phyloP scores from a whole-genome alignment of 1,140 invertebrate genomes.

The Cherax quadricarinatus region DNA sequence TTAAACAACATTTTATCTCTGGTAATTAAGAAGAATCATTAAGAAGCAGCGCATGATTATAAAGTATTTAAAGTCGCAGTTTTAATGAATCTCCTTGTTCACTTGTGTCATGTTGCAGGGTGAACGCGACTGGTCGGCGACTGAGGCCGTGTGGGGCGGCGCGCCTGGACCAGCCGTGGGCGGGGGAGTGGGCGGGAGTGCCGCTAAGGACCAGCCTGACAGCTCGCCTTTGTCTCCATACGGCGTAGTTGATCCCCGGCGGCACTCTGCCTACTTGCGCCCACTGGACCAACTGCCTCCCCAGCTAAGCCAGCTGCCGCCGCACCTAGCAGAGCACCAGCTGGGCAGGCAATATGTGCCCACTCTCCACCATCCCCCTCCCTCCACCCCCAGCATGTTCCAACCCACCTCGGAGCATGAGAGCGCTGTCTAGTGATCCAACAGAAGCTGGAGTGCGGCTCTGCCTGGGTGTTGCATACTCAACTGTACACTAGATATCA shows the following conservation, averaged over 20 bases:
- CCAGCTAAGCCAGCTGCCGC: constrained; percentile 30
- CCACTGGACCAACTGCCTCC: constrained; percentile 42
- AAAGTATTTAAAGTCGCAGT: no score
- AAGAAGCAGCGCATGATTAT: neutral
- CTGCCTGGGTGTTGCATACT: no score
- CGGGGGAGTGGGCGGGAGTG: neutral
- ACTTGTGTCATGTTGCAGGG: neutral
- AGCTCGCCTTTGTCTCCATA: constrained; percentile 14
- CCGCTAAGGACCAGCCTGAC: neutral
- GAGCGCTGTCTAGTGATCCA: constrained; percentile 29
- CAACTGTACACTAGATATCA: neutral
- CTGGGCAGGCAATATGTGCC: constrained; percentile 16
- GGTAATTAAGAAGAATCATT: neutral
- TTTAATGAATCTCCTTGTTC: no score
- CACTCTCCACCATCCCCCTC: neutral
- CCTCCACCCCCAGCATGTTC: constrained; percentile 12
- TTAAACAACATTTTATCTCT: no score
- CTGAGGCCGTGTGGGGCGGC: constrained; percentile 38
- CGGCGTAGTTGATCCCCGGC: constrained; percentile 37
- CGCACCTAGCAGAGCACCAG: constrained; percentile 30
- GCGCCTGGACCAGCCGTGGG: neutral
- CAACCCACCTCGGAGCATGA: constrained; percentile 43
- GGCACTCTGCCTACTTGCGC: constrained; percentile 49
- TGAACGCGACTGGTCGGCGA: constrained; percentile 29
- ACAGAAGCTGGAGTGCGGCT: no score